Conservation (phyloP, 2,888 invertebrate species). For the Luperina testacea region DNA sequence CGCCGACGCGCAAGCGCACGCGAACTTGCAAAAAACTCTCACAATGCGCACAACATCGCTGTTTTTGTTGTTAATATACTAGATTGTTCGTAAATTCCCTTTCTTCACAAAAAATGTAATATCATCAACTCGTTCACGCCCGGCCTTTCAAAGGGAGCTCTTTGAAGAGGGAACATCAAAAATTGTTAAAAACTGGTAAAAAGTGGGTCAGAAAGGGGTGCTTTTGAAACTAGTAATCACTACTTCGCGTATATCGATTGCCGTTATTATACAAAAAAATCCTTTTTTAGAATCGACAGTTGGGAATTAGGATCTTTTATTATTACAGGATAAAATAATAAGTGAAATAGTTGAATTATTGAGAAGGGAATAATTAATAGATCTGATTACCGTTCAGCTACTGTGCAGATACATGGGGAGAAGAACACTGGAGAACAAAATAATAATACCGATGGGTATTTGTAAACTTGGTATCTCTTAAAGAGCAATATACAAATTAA, state of each 20-base stretch:
- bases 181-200: slow-evolving; percentile 89
- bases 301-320: slow-evolving; percentile 83
- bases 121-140: slow-evolving; percentile 91
- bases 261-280: slow-evolving; percentile 88
- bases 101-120: slow-evolving; percentile 89
- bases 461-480: background rate
- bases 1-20: slow-evolving; percentile 90
- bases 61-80: slow-evolving; percentile 89
- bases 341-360: slow-evolving; percentile 72
- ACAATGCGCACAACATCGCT: slow-evolving; percentile 87
- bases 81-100: slow-evolving; percentile 89
- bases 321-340: slow-evolving; percentile 79
- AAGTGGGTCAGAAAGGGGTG: slow-evolving; percentile 90
- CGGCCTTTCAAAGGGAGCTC: slow-evolving; percentile 88
- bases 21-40: slow-evolving; percentile 87
- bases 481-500: slow-evolving; percentile 19
- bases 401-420: slow-evolving; percentile 4
- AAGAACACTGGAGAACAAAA: background rate
- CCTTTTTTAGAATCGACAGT: slow-evolving; percentile 82
- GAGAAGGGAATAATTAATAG: slow-evolving; percentile 73
- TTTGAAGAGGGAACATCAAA: slow-evolving; percentile 86
- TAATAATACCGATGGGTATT: slow-evolving; percentile 3
- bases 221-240: slow-evolving; percentile 90
- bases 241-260: slow-evolving; percentile 88
- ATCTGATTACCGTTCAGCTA: slow-evolving; percentile 59